Evolutionary conservation across 1,140 invertebrate genomes (phyloP), one percentile per base, ranked within the genome.

Genomic region (Forficula auricularia): DNA sequence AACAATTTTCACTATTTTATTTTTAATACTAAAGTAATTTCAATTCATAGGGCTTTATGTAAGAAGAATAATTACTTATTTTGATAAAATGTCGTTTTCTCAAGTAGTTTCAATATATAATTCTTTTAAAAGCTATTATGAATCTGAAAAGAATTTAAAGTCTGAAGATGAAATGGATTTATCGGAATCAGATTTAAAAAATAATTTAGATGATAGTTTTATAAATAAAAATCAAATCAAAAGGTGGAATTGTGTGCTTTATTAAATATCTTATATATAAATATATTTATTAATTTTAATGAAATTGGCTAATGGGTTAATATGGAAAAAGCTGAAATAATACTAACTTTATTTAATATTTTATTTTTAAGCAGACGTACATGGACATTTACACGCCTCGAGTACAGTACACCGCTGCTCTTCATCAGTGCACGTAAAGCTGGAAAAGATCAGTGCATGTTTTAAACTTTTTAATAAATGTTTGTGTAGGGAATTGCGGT

Each of bases 81-180:
- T 88, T 58, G 80, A 88, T 52, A 84, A 80, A 57, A 60, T 89
- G 32, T 73, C 75, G 18, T 89, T 90, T 61, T 76, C 77, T 20
- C 79, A 85, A 65, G 71, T 85, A 18, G 73, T 77, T 40, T 62
- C 65, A 19, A 62, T 82, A 31, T 79, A 76, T 54, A 70, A 74
- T 49, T 70, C 72, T 48, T 76, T 79, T 46, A 68, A 70, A 51
- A 55, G 59, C 2, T 77, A 77, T 48, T 75, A 75, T 55, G 65
- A 72, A 48, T 64, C 61, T 53, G 66, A 65, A 40, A 37, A 46
- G 13, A 50, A 45, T 3, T 35, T 32, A 19, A 31, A 48, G 14
- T 34, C 3, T 12, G 22, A 40, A 9, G 35, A n/a, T n/a, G 32
- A 18, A 13, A 10, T 38, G 14, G 12, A 19, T 27, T 27, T 15